Evolutionary conservation across 2,797 vertebrate genomes (phyloP), one percentile per base, ranked within the genome.

Genomic region (Sitta carolinensis): DNA sequence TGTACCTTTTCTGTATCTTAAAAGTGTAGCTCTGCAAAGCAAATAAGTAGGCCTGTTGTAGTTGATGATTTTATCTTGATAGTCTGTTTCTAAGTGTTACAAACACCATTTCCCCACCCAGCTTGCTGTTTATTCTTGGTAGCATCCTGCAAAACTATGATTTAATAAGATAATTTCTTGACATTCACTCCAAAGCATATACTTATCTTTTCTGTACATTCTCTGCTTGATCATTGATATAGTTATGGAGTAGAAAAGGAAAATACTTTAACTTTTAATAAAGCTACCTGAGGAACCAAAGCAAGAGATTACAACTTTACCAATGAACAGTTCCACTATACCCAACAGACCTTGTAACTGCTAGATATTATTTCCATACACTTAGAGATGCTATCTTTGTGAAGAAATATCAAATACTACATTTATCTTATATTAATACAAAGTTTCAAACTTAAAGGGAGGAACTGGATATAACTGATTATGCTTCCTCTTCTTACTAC

Each of bases 81-180:
- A 70, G 13, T 34, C 30, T 69, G 4, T 36, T 87, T 50, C 22
- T 73, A 62, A 61, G 8, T 62, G 17, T 68, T 82, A 10, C 3
- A 66, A 69, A 55, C 68, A 8, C 8, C 3, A 9, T 40, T 20
- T 48, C 20, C 7, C 3, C 10, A 32, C 5, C 11, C 14, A 0
- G 1, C 38, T 68, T 61, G 13, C 13, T 70, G 4, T 63, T 89
- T 69, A 43, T 45, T 55, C 2, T 47, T 48, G 18, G 7, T 42
- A 34, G 7, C 4, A 51, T 61, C 16, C 58, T 54, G 38, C 25
- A 74, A 57, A 84, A 34, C 27, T 27, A 27, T 45, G 48, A 57
- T 81, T 86, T 68, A 78, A 62, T n/a, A 69, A 84, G 27, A 54
- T 85, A 0, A 21, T 52, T 84, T 84, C 2, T 78, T 81, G 55